A percentile compares a stretch with the other conserved stretches of the same genome.
phyloP scores from a whole-genome alignment of 2,113 vertebrate genomes.

The Grantiella picta region DNA sequence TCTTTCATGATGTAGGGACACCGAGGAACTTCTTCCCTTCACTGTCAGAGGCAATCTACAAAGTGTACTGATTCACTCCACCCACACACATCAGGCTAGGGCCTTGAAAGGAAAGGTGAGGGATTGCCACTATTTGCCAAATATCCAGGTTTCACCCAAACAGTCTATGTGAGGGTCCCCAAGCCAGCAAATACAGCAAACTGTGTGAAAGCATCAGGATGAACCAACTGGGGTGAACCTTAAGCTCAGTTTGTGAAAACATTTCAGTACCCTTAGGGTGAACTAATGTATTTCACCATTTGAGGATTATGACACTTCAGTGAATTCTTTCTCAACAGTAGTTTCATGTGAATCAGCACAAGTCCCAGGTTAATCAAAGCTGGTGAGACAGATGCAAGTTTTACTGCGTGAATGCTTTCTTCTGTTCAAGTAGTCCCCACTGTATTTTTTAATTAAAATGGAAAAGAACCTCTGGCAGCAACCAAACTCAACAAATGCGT shows the following conservation, averaged over 20 bases:
- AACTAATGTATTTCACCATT: neutral
- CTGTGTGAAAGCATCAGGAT: neutral
- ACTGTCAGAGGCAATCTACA: neutral
- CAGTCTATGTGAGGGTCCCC: neutral
- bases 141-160: neutral
- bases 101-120: neutral
- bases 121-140: neutral
- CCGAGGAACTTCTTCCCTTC: neutral
- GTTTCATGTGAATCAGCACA: slow-evolving; percentile 5
- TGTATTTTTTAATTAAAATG: neutral
- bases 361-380: neutral
- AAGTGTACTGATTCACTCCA: neutral
- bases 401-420: neutral
- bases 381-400: neutral
- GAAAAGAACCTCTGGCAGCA: neutral
- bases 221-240: neutral
- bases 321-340: slow-evolving; percentile 2
- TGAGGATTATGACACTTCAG: neutral
- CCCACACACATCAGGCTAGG: neutral
- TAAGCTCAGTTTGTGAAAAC: neutral
- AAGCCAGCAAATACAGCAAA: neutral
- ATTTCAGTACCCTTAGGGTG: neutral
- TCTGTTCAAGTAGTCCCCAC: neutral
- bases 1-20: neutral
- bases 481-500: neutral